Evolutionary conservation across 1,140 invertebrate genomes (phyloP), one percentile per base, ranked within the genome.

Genomic region (Drosophila nikananu): DNA sequence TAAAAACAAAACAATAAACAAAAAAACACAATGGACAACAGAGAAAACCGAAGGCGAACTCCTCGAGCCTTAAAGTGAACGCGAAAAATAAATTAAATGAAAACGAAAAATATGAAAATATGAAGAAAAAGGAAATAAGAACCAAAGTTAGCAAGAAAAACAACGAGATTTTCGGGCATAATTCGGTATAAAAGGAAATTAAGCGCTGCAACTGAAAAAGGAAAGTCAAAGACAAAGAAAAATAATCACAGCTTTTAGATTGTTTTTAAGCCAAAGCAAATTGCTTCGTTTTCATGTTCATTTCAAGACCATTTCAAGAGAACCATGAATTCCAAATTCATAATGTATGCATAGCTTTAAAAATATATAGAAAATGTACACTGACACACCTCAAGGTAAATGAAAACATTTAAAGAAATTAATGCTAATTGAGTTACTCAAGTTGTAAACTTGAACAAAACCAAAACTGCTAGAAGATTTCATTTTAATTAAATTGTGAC

Each of bases 61-160:
- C 19, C 25, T 25, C 25, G 51, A 30, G 39, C 63, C 27, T 21
- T 30, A 19, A 32, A 23, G n/a, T 25, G 32, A 46, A 65, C 15
- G 39, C 39, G 15, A 64, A 54, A 55, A 74, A 51, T 51, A 51
- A 61, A 44, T 46, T 30, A 35, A 76, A 74, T 46, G 39, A 39
- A 35, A 39, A 25, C 21, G 27, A 54, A 58, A 44, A 65, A 75
- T 68, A 61, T 67, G 63, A 77, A 78, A 32, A 21, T 44, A 19
- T 44, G 3, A 61, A 44, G 12, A 12, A 32, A 32, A 9, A 0
- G 44, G 55, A 57, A 27, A 54, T 39, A 57, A 77, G 49, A 55
- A 51, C 17, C 48, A 55, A 75, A 72, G 67, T 73, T 73, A 60
- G 23, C 23, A 72, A 72, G 63, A 51, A 60, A 60, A 59, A 66